A percentile compares a stretch with the other conserved stretches of the same genome.
These are phyloP conservation scores for Platyura marginata DNA, from an alignment of 1,140 invertebrate genomes.

Conservation along the genomic window DNA sequence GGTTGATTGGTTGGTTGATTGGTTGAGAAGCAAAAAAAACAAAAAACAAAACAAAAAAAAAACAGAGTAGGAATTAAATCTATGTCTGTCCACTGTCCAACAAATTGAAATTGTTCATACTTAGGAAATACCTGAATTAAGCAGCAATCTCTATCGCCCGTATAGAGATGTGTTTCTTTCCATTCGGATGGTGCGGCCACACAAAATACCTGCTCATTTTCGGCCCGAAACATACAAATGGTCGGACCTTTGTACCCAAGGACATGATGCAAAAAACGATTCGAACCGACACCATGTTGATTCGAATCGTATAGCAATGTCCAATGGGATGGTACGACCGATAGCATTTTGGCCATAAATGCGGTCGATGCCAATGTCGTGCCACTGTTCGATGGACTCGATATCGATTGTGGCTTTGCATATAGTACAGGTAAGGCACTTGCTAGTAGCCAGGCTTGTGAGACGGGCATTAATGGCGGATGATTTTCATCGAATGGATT, in stretches of 20 bases:
- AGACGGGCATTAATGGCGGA: slow-evolving; percentile 37
- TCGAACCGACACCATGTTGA: slow-evolving; percentile 67
- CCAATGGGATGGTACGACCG: slow-evolving; percentile 60
- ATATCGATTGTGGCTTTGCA: slow-evolving; percentile 31
- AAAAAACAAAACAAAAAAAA: no score
- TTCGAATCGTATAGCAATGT: slow-evolving; percentile 63
- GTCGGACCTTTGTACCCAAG: slow-evolving; percentile 70
- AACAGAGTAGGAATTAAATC: no score
- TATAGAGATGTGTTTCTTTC: slow-evolving; percentile 69
- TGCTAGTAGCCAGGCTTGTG: slow-evolving; percentile 61
- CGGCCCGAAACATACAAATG: slow-evolving; percentile 48
- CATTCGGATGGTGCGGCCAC: slow-evolving; percentile 63
- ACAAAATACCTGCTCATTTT: slow-evolving; percentile 52
- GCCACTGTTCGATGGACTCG: slow-evolving; percentile 8
- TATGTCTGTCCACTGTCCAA: no score
- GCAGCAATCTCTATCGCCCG: slow-evolving; percentile 57
- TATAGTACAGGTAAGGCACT: slow-evolving; percentile 51
- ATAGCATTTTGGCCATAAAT: slow-evolving; percentile 42
- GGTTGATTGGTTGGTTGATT: no score
- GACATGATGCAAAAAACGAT: slow-evolving; percentile 75
- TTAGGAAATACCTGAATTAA: slow-evolving; percentile 63
- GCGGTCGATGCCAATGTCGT: slow-evolving; percentile 28
- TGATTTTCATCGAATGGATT: slow-evolving; percentile 24
- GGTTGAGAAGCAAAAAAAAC: no score
- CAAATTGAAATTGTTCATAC: slow-evolving; percentile 26